phyloP scores from a whole-genome alignment of 1,140 invertebrate genomes.

The Drosophila sechellia region DNA sequence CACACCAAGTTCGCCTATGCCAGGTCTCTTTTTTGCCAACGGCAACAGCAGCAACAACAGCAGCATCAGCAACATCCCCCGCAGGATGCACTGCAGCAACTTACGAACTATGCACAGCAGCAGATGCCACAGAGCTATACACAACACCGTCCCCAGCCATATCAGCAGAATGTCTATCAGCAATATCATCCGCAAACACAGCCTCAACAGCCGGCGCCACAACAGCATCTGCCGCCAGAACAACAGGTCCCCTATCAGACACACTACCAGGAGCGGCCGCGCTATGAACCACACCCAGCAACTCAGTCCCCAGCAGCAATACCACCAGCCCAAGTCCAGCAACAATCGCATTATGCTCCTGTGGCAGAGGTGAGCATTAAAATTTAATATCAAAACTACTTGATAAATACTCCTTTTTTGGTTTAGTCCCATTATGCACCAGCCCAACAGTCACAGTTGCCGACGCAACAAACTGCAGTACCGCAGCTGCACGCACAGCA shows the following conservation, averaged over 20 bases:
- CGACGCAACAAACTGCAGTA: conserved; percentile 22
- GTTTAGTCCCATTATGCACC: conserved; percentile 12
- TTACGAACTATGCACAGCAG: conserved; percentile 65
- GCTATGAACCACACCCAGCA: conserved; percentile 29
- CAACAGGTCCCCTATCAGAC: conserved; percentile 40
- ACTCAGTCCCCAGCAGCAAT: conserved; percentile 12
- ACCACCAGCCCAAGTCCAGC: conserved; percentile 7
- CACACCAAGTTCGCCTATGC: conserved; percentile 89
- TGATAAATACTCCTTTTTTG: neutral
- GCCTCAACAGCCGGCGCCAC: conserved; percentile 23
- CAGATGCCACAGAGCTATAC: conserved; percentile 38
- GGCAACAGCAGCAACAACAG: conserved; percentile 59
- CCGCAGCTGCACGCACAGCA: conserved; percentile 17
- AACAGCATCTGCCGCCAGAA: conserved; percentile 29
- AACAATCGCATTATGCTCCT: conserved; percentile 20
- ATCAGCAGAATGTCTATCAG: conserved; percentile 61
- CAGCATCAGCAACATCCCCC: conserved; percentile 40
- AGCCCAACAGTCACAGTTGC: conserved; percentile 5
- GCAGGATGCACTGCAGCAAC: conserved; percentile 61
- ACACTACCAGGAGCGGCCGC: conserved; percentile 41
- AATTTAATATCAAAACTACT: too few species aligned
- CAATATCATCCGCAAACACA: conserved; percentile 58
- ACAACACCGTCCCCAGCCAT: conserved; percentile 42
- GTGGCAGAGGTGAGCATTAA: conserved; percentile 24
- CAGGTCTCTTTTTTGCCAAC: conserved; percentile 85